Evolutionary conservation across 2,797 vertebrate species (phyloP).

Genomic region (Karalla daura): DNA sequence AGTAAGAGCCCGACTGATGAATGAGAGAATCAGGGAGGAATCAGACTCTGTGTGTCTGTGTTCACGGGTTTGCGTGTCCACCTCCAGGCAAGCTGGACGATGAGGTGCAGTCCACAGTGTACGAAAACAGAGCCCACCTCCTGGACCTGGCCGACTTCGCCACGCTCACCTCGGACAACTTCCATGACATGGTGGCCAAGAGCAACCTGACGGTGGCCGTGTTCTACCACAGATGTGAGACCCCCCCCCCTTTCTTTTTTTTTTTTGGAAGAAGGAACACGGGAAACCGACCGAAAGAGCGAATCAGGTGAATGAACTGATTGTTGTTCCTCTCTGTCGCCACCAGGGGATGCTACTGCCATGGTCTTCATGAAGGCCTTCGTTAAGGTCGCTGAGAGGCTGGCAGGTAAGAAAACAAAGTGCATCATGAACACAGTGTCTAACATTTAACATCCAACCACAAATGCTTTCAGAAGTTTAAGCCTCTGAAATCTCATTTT

Average conservation of each 20-base stretch:
- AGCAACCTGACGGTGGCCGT: conserved; percentile 83
- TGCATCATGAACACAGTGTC: neutral
- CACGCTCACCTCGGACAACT: conserved; percentile 87
- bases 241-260: neutral
- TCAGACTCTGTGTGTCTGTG: neutral
- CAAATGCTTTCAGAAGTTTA: too few species aligned
- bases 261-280: neutral
- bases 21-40: neutral
- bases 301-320: neutral
- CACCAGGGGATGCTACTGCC: conserved; percentile 93
- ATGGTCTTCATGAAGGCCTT: conserved; percentile 87
- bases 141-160: conserved; percentile 81
- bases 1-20: conserved; percentile 50
- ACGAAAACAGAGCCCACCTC: conserved; percentile 81
- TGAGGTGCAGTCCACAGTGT: conserved; percentile 88
- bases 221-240: conserved; percentile 94
- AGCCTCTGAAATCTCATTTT: too few species aligned
- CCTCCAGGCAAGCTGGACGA: conserved; percentile 89
- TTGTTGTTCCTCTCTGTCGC: conserved; percentile 5
- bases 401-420: conserved; percentile 85
- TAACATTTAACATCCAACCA: too few species aligned
- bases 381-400: conserved; percentile 82
- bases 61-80: conserved; percentile 5
- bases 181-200: conserved; percentile 74
- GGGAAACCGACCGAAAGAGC: neutral